Evolutionary conservation across 1,140 invertebrate genomes (phyloP).

Genomic region (Drosophila parvula): DNA sequence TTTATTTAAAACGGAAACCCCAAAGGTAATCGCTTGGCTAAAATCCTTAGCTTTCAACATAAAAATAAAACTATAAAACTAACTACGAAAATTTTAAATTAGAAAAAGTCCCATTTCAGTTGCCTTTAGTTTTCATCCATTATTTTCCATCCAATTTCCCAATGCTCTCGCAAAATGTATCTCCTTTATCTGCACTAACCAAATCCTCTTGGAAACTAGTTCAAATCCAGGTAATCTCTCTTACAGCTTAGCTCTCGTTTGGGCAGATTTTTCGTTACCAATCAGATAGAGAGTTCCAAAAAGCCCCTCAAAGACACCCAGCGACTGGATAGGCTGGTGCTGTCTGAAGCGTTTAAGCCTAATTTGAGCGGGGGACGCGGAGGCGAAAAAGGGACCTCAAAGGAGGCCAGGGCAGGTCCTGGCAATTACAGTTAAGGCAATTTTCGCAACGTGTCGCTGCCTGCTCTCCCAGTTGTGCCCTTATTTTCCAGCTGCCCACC

Average conservation of each 20-base stretch:
- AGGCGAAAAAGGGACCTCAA: background rate
- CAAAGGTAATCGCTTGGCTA: background rate
- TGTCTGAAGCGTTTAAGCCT: conserved; percentile 69
- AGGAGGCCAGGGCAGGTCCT: conserved; percentile 40
- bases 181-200: conserved; percentile 2
- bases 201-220: conserved; percentile 35
- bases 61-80: background rate
- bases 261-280: conserved; percentile 38
- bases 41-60: background rate
- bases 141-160: conserved; percentile 4
- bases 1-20: background rate
- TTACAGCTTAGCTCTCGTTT: conserved; percentile 50
- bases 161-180: conserved; percentile 5
- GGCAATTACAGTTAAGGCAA: conserved; percentile 79
- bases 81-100: background rate
- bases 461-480: conserved; percentile 8
- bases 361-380: conserved; percentile 52
- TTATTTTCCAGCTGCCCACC: background rate
- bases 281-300: conserved; percentile 23
- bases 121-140: background rate
- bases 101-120: background rate
- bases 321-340: conserved; percentile 30
- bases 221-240: conserved; percentile 43
- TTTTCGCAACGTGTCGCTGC: conserved; percentile 51
- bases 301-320: conserved; percentile 19